A percentile compares a stretch with the other conserved stretches of the same genome.
Conservation (phyloP, 1,140 invertebrate genomes). For the Drosophila burlai region DNA sequence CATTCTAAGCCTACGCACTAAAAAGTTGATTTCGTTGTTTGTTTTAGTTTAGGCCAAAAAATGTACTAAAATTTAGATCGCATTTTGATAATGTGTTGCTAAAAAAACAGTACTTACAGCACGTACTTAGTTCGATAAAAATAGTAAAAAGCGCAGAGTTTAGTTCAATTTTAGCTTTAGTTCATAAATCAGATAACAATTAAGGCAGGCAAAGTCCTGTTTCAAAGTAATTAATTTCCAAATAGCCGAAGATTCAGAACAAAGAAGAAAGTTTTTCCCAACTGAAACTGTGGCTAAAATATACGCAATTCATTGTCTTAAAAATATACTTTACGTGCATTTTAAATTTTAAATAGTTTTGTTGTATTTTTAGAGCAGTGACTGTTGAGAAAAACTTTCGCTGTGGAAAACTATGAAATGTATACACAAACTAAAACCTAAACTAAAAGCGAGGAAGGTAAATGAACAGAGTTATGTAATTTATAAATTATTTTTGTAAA, state of each 20-base stretch:
- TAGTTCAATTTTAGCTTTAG: slow-evolving; percentile 57
- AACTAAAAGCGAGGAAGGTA: slow-evolving; percentile 38
- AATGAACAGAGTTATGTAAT: slow-evolving; percentile 73
- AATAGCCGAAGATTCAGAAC: slow-evolving; percentile 46
- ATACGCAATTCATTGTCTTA: slow-evolving; percentile 15
- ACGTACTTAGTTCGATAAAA: slow-evolving; percentile 50
- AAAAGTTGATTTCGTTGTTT: slow-evolving; percentile 36
- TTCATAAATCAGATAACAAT: slow-evolving; percentile 12
- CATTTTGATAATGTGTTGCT: slow-evolving; percentile 26
- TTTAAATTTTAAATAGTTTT: slow-evolving; percentile 8
- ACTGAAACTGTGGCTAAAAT: slow-evolving; percentile 13
- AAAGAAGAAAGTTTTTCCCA: slow-evolving; percentile 23
- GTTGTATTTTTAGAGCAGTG: neutral
- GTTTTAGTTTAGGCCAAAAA: slow-evolving; percentile 65
- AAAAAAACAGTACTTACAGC: slow-evolving; percentile 38
- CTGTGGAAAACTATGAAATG: slow-evolving; percentile 37
- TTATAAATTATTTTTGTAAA: slow-evolving; percentile 82
- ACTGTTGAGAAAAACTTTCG: slow-evolving; percentile 14
- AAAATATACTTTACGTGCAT: slow-evolving; percentile 14
- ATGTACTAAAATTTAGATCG: slow-evolving; percentile 37
- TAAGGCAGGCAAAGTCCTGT: neutral
- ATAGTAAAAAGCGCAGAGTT: slow-evolving; percentile 26
- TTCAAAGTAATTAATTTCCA: slow-evolving; percentile 19
- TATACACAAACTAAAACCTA: slow-evolving; percentile 40
- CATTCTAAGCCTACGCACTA: slow-evolving; percentile 45